These are phyloP conservation scores for Drosophila mettleri DNA, from an alignment of 2,888 invertebrate genomes.

Conservation along the genomic window DNA sequence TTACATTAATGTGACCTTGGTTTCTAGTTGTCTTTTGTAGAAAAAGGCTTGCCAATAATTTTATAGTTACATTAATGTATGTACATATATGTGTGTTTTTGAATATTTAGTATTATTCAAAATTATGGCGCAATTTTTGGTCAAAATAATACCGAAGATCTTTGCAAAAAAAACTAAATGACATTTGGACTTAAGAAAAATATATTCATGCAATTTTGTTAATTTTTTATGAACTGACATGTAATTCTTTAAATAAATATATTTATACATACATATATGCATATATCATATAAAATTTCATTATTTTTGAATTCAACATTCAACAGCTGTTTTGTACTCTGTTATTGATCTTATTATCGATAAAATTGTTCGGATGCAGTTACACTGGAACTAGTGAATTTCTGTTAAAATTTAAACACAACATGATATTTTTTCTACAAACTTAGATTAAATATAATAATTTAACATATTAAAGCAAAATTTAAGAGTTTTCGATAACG, in stretches of 20 bases:
- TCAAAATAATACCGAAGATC: neutral
- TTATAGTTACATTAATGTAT: neutral
- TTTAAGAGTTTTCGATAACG: neutral
- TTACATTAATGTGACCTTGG: constrained; percentile 27
- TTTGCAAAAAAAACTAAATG: neutral
- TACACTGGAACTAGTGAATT: constrained; percentile 5
- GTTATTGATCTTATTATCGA: constrained; percentile 17
- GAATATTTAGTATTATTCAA: neutral
- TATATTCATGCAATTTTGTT: neutral
- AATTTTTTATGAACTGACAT: no score
- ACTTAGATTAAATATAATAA: neutral
- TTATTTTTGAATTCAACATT: neutral
- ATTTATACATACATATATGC: neutral
- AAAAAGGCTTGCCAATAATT: neutral
- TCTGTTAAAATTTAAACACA: constrained; percentile 7
- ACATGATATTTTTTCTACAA: neutral
- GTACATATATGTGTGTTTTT: neutral
- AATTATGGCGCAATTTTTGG: neutral
- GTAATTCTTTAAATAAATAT: neutral
- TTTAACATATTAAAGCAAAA: neutral
- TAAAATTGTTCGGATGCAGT: neutral
- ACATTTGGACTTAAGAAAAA: no score
- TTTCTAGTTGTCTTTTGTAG: constrained; percentile 1
- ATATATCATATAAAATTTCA: neutral
- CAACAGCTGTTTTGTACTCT: constrained; percentile 1